These are phyloP conservation scores for Pegoplata infirma DNA, from an alignment of 2,888 invertebrate genomes.

Conservation along the genomic window DNA sequence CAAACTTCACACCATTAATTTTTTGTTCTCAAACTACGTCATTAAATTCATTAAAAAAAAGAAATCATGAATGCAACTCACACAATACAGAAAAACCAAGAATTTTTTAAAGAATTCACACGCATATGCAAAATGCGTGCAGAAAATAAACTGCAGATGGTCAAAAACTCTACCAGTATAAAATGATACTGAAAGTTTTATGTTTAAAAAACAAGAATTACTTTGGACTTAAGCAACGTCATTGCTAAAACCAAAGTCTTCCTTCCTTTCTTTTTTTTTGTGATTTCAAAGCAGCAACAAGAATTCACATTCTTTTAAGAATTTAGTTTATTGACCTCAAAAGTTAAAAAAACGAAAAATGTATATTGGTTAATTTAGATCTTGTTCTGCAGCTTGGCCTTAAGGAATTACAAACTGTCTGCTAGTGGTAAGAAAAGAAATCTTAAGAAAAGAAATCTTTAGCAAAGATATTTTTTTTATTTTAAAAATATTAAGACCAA, in stretches of 20 bases:
- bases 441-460: neutral
- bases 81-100: neutral
- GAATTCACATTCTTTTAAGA: constrained; percentile 49
- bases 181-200: constrained; percentile 40
- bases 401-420: neutral
- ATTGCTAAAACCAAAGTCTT: neutral
- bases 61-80: neutral
- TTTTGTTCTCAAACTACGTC: constrained; percentile 38
- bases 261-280: constrained; percentile 27
- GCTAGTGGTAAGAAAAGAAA: neutral
- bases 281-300: constrained; percentile 6
- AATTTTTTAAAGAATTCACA: constrained; percentile 34
- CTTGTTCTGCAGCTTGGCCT: neutral
- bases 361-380: neutral
- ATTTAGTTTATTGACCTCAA: constrained; percentile 34
- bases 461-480: constrained; percentile 15
- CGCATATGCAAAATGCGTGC: constrained; percentile 42
- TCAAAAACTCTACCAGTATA: constrained; percentile 51
- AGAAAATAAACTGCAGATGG: constrained; percentile 37
- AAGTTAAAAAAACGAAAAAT: neutral
- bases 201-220: neutral
- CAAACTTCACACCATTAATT: constrained; percentile 25
- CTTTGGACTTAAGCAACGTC: constrained; percentile 51
- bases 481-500: constrained; percentile 6
- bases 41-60: constrained; percentile 27